Base-by-base conservation (phyloP, 2,113 vertebrate genomes). In the Malaclemys terrapin region DNA sequence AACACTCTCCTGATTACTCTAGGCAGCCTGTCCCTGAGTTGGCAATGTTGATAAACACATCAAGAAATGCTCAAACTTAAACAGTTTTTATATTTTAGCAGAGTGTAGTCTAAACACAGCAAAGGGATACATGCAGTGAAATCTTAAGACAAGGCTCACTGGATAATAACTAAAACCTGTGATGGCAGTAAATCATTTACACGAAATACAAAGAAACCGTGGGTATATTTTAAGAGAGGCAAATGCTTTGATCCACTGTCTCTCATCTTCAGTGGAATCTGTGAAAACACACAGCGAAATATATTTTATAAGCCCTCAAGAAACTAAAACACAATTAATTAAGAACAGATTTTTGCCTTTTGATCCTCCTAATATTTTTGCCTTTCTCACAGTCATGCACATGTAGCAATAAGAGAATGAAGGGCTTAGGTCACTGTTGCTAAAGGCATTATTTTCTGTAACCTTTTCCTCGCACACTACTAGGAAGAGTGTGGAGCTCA, bases 311-410 rank as follows among this genome's bases (percentile, higher is more conserved):
- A 16, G 1, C 89, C 89, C 96, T 94, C 89, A 93, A 95, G 85
- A 98, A 97, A 95, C 35, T 27, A 78, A 95, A 97, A 89, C 54
- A 90, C 52, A 95, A 72, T 96, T 96, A 92, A 97, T 96, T 95
- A 96, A 96, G 94, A 93, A 93, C 53, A 91, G 53, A 91, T 91
- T 88, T 96, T 93, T 96, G 56, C 62, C 85, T 95, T 97, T 96
- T 97, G 83, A 96, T 97, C 87, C 81, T 91, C 86, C 69, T 95
- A 92, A 90, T 91, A 95, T 93, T 88, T 89, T 31, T 89, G 12
- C 50, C 62, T 97, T 79, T 94, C 93, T 94, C 57, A 89, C 57
- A 80, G 86, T 72, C 56, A 91, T 3, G 35, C 72, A 93, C 20
- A 69, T 22, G 89, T 62, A 89, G 12, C 0, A 19, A 87, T 93